phyloP scores from a whole-genome alignment of 2,113 vertebrate genomes.

The Cichladusa arquata region DNA sequence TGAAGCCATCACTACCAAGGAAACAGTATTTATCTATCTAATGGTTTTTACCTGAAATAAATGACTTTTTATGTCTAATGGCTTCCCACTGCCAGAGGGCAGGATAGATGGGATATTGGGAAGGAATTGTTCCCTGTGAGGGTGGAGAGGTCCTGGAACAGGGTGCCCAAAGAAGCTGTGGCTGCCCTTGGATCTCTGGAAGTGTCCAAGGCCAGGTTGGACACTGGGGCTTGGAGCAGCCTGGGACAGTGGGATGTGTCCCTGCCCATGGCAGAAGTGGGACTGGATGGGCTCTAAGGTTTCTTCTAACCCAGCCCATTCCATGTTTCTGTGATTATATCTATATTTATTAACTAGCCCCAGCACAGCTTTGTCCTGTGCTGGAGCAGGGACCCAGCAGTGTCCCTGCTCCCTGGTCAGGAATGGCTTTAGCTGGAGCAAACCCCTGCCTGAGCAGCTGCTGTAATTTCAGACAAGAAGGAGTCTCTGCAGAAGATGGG shows the following conservation, averaged over 20 bases:
- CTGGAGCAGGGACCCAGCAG: background rate
- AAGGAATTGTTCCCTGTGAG: rapidly evolving
- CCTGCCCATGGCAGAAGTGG: background rate
- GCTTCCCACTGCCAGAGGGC: background rate
- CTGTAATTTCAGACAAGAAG: background rate
- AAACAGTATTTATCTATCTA: background rate
- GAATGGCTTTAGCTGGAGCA: background rate
- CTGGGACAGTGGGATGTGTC: background rate
- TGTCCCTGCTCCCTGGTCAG: background rate
- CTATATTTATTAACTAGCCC: background rate
- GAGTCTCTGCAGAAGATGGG: background rate
- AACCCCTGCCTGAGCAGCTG: background rate
- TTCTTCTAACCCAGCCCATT: background rate
- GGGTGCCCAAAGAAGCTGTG: background rate
- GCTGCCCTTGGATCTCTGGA: background rate
- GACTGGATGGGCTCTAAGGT: rapidly evolving
- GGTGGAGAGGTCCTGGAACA: background rate
- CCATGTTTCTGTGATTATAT: background rate
- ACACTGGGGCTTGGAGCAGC: rapidly evolving
- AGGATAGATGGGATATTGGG: background rate
- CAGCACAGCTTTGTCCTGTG: background rate
- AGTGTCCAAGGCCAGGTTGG: background rate
- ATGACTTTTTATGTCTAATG: background rate
- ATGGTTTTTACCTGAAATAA: background rate
- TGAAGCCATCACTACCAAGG: background rate